Evolutionary conservation across 1,140 invertebrate genomes (phyloP).

Genomic region (Halesus radiatus): DNA sequence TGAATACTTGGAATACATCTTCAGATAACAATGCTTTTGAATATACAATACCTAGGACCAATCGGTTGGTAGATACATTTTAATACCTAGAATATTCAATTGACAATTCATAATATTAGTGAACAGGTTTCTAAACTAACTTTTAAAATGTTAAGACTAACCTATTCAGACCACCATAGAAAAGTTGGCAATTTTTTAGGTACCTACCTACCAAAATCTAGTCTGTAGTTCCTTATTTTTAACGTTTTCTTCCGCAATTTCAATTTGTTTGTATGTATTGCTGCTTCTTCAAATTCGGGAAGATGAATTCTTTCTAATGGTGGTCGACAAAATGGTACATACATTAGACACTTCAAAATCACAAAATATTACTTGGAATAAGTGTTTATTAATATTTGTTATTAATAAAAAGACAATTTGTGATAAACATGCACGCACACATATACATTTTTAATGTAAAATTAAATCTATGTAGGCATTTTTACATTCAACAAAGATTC

Average conservation of each 20-base stretch:
- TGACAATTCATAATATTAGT: constrained; percentile 47
- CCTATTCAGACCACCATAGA: constrained; percentile 12
- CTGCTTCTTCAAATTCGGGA: too few species aligned
- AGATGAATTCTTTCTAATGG: neutral
- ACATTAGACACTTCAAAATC: constrained; percentile 41
- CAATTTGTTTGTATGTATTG: too few species aligned
- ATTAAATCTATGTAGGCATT: constrained; percentile 22
- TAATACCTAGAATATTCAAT: constrained; percentile 38
- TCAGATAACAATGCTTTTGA: constrained; percentile 38
- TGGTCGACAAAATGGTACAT: constrained; percentile 6
- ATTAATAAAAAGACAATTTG: constrained; percentile 27
- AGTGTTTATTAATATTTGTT: constrained; percentile 25
- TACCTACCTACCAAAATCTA: neutral
- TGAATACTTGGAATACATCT: constrained; percentile 38
- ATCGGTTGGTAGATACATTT: constrained; percentile 24
- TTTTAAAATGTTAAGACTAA: constrained; percentile 11
- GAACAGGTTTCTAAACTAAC: constrained; percentile 29
- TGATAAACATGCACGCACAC: constrained; percentile 33
- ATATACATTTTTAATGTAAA: constrained; percentile 14
- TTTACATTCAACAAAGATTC: constrained; percentile 7
- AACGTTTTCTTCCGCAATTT: too few species aligned
- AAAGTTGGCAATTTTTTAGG: neutral
- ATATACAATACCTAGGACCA: constrained; percentile 31
- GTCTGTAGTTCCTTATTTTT: neutral
- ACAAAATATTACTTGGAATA: constrained; percentile 43